Evolutionary conservation across 2,888 invertebrate genomes (phyloP).

Genomic region (Acleris emargana): DNA sequence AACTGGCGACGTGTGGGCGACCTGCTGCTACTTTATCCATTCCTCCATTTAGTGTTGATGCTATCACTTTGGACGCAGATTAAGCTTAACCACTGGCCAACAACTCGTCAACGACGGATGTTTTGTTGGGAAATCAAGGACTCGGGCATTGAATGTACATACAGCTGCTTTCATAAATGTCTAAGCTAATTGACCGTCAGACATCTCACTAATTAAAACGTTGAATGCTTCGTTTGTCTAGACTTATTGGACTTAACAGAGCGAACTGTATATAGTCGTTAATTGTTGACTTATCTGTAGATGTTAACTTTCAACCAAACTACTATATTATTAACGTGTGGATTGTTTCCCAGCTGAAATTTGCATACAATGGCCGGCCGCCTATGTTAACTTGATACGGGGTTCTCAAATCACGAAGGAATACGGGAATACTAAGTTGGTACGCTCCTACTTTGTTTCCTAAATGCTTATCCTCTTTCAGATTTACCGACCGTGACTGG

Average conservation of each 20-base stretch:
- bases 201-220: conserved; percentile 16
- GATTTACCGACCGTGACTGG: conserved; percentile 21
- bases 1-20: conserved; percentile 65
- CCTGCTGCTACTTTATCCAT: conserved; percentile 63
- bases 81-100: conserved; percentile 7
- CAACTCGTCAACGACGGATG: no score
- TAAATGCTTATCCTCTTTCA: conserved; percentile 3
- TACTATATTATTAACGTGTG: conserved; percentile 16
- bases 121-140: no score
- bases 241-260: conserved; percentile 1
- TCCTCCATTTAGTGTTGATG: conserved; percentile 58
- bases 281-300: conserved; percentile 17
- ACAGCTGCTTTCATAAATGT: conserved; percentile 19
- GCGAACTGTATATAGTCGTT: conserved; percentile 7
- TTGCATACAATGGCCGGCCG: conserved; percentile 56
- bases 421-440: conserved; percentile 1
- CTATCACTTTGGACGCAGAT: conserved; percentile 56
- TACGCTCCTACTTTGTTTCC: background rate
- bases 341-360: conserved; percentile 43
- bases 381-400: conserved; percentile 34
- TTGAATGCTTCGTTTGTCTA: conserved; percentile 17
- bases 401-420: conserved; percentile 10
- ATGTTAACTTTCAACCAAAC: conserved; percentile 22
- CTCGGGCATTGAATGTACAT: no score
- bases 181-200: conserved; percentile 15